phyloP scores from a whole-genome alignment of 2,113 vertebrate genomes.

The Tragelaphus strepsiceros region DNA sequence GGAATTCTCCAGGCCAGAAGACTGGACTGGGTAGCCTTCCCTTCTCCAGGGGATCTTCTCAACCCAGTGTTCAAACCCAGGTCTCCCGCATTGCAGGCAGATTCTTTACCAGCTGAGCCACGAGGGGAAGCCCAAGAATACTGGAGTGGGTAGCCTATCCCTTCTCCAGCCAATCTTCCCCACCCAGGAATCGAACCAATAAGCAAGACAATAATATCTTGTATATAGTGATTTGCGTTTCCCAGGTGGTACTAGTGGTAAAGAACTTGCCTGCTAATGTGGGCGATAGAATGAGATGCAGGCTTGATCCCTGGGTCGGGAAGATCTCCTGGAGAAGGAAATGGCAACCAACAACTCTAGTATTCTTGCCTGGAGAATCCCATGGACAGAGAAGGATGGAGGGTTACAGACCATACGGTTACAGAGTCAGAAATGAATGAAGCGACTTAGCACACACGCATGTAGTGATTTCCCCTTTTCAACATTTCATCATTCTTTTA shows the following conservation, averaged over 20 bases:
- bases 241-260: background rate
- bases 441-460: background rate
- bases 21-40: background rate
- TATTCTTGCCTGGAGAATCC: background rate
- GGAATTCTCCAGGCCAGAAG: background rate
- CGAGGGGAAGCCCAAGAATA: background rate
- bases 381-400: background rate
- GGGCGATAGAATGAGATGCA: background rate
- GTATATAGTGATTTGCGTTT: background rate
- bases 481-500: background rate
- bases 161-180: background rate
- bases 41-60: background rate
- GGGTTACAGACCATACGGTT: background rate
- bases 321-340: background rate
- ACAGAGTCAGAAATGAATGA: background rate
- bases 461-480: constrained; percentile 4
- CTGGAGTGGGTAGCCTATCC: background rate
- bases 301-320: background rate
- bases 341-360: background rate
- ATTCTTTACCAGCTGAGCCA: background rate
- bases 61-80: background rate
- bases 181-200: background rate
- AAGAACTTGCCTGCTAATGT: background rate
- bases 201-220: background rate
- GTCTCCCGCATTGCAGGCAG: background rate